Conservation (phyloP, 2,797 vertebrate species). For the Pseudochirops cupreus region DNA sequence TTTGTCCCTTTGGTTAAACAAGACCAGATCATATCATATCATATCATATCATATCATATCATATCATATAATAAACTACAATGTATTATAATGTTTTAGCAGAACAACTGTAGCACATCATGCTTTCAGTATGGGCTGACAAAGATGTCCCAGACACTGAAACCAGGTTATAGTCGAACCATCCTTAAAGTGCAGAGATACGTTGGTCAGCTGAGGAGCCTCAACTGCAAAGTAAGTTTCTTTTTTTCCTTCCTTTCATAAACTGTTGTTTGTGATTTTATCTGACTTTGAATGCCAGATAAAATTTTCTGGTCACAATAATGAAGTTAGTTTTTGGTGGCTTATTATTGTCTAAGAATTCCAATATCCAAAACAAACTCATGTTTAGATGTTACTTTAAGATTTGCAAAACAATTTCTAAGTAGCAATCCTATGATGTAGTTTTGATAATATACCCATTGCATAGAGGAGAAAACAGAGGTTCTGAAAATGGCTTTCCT, state of each 20-base stretch:
- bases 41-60: too few relatives aligned
- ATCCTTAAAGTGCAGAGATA: constrained; percentile 21
- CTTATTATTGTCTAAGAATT: neutral
- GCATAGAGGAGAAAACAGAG: neutral
- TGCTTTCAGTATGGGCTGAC: constrained; percentile 73
- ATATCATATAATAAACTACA: neutral
- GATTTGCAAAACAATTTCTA: neutral
- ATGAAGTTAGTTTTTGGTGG: neutral
- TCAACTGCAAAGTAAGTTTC: constrained; percentile 66
- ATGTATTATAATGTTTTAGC: neutral
- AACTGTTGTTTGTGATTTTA: neutral
- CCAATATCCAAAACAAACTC: neutral
- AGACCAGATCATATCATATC: too few relatives aligned
- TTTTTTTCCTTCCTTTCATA: neutral
- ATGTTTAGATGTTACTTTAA: neutral
- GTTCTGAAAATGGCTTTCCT: neutral
- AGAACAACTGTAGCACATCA: constrained; percentile 65
- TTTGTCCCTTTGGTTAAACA: neutral
- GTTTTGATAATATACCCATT: neutral
- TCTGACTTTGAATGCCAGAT: neutral
- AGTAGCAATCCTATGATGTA: neutral
- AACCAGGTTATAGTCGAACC: rapidly evolving
- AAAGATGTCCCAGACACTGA: constrained; percentile 33
- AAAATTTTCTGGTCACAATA: neutral
- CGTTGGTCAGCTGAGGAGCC: neutral